Evolutionary conservation across 2,797 vertebrate genomes (phyloP).

Genomic region (Denticeps clupeoides): DNA sequence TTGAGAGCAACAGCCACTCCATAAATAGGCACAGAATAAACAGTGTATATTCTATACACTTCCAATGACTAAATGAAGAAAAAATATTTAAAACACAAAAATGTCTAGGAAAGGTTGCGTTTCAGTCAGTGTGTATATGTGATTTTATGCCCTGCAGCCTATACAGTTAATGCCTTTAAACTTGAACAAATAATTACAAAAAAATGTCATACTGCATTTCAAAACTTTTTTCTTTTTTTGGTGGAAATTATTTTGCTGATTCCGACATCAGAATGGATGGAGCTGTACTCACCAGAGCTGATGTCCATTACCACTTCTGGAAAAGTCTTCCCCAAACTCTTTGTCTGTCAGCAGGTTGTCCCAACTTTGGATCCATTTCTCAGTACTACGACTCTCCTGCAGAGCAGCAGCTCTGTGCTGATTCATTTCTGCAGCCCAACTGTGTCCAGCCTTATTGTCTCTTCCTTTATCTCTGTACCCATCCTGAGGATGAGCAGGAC

Average conservation of each 20-base stretch:
- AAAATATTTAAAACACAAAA: background rate
- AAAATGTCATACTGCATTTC: background rate
- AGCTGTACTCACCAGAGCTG: conserved; percentile 45
- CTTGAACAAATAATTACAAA: background rate
- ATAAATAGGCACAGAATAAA: too few relatives aligned
- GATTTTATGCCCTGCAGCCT: background rate
- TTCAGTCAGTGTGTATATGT: background rate
- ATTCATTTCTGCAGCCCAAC: conserved; percentile 47
- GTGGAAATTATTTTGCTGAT: too few relatives aligned
- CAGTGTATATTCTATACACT: too few relatives aligned
- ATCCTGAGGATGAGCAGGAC: conserved; percentile 31
- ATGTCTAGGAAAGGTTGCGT: background rate
- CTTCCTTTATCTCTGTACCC: conserved; percentile 23
- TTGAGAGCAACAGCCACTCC: too few relatives aligned
- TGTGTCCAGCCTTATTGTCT: conserved; percentile 24
- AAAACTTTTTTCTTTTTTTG: too few relatives aligned
- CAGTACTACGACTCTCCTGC: conserved; percentile 25
- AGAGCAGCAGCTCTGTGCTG: conserved; percentile 39
- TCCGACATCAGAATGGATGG: background rate
- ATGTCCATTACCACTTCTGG: conserved; percentile 41
- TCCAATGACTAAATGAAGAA: too few relatives aligned
- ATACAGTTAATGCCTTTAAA: background rate
- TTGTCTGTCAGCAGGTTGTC: conserved; percentile 54
- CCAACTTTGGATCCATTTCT: conserved; percentile 44
- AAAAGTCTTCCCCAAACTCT: conserved; percentile 50